Evolutionary conservation across 2,888 invertebrate species (phyloP).

Genomic region (Chrysopilus asiliformis): DNA sequence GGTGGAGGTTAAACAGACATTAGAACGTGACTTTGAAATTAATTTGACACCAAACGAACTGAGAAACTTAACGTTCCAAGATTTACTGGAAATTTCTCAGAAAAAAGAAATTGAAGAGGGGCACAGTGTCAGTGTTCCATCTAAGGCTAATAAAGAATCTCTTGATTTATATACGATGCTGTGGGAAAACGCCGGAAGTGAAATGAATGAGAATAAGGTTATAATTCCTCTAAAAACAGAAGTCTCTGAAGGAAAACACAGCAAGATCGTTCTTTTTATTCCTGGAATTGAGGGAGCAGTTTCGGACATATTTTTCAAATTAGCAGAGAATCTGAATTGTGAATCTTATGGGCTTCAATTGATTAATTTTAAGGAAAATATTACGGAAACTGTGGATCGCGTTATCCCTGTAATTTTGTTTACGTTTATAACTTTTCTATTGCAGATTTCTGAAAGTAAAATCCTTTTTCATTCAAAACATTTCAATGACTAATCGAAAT

Average conservation of each 20-base stretch:
- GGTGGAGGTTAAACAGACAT: conserved; percentile 85
- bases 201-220: conserved; percentile 39
- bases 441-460: too few species aligned
- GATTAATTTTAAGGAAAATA: too few species aligned
- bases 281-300: too few species aligned
- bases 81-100: conserved; percentile 29
- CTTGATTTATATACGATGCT: conserved; percentile 43
- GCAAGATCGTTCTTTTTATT: too few species aligned
- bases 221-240: conserved; percentile 40
- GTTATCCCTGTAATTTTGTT: too few species aligned
- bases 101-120: conserved; percentile 21
- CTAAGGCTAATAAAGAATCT: conserved; percentile 24
- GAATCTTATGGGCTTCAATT: too few species aligned
- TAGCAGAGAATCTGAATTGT: too few species aligned
- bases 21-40: conserved; percentile 80
- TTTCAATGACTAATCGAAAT: too few species aligned
- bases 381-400: too few species aligned
- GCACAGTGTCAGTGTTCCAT: conserved; percentile 27
- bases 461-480: too few species aligned
- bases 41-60: conserved; percentile 77
- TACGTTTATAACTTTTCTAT: too few species aligned
- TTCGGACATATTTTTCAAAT: too few species aligned
- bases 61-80: conserved; percentile 57
- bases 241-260: conserved; percentile 31
- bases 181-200: conserved; percentile 48